Conservation (phyloP, 2,113 vertebrate genomes). For the Pelmatolapia mariae region DNA sequence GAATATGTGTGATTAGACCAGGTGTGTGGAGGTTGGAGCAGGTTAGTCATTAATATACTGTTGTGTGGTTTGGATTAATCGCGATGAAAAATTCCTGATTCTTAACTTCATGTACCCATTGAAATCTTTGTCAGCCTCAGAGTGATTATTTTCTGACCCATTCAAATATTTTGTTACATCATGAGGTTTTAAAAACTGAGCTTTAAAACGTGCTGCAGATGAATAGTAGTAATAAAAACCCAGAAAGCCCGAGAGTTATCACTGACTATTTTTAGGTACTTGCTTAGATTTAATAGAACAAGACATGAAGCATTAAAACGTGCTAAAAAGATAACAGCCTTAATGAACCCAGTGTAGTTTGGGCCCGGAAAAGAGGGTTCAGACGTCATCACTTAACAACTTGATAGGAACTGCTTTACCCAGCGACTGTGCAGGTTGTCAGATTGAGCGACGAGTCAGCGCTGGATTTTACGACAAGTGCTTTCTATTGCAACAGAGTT, state of each 20-base stretch:
- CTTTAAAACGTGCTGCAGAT: not conserved
- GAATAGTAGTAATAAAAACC: not conserved
- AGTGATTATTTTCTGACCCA: not conserved
- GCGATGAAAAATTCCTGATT: not conserved
- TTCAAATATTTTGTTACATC: not conserved
- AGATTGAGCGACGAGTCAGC: conserved; percentile 2
- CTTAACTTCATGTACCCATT: not conserved
- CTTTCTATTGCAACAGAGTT: conserved; percentile 19
- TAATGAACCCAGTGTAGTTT: not conserved
- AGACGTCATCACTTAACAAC: not conserved
- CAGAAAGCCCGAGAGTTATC: not conserved
- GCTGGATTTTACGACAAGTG: conserved; percentile 20
- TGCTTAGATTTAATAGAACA: not conserved
- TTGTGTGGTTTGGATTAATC: not conserved
- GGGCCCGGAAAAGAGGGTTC: not conserved
- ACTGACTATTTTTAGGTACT: not conserved
- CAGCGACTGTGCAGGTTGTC: not conserved
- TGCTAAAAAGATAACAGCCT: not conserved
- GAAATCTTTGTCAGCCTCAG: not conserved
- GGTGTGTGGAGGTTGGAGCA: not conserved
- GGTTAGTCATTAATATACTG: not conserved
- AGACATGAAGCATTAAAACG: not conserved
- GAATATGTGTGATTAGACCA: not conserved
- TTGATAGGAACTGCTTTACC: not conserved
- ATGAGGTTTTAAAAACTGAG: not conserved